These are phyloP conservation scores for Eunapius fragilis DNA, from an alignment of 37 sponge, comb jelly and placozoan genomes.

Conservation along the genomic window DNA sequence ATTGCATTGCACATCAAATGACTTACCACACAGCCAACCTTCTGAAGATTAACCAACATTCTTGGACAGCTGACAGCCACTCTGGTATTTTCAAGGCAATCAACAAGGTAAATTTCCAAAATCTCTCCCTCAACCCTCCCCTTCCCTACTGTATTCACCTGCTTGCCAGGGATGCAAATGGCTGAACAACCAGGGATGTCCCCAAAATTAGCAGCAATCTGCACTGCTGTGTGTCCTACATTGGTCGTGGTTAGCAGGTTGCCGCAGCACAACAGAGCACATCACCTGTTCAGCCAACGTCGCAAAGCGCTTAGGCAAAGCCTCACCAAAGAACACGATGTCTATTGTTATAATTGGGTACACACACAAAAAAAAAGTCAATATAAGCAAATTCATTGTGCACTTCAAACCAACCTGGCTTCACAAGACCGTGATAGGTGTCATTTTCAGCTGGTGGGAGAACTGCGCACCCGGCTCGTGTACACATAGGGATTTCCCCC, in stretches of 20 bases:
- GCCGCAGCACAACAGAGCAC: background rate
- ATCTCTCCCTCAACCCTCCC: background rate
- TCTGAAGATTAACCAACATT: conserved; percentile 87
- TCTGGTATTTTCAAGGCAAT: conserved; percentile 15
- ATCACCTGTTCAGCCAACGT: conserved; percentile 39
- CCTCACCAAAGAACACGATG: conserved; percentile 95
- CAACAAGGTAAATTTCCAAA: too few relatives aligned
- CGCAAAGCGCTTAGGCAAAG: conserved; percentile 77
- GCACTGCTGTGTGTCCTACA: conserved; percentile 70
- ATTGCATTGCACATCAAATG: background rate
- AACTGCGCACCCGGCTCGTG: conserved; percentile 18
- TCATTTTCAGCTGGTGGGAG: background rate
- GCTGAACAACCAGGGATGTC: conserved; percentile 90
- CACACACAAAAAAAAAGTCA: background rate
- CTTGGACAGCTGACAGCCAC: conserved; percentile 85
- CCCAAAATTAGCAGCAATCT: conserved; percentile 89
- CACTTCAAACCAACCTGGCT: background rate
- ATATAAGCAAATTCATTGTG: background rate
- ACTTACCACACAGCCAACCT: conserved; percentile 53
- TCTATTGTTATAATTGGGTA: conserved; percentile 30
- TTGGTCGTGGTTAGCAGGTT: background rate
- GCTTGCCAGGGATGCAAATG: conserved; percentile 86
- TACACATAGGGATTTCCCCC: conserved; percentile 71
- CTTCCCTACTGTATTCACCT: conserved; percentile 23
- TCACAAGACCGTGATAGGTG: background rate